A percentile compares a stretch with the other conserved stretches of the same genome.
phyloP scores from a whole-genome alignment of 2,113 vertebrate genomes.

The Hydropotes inermis region DNA sequence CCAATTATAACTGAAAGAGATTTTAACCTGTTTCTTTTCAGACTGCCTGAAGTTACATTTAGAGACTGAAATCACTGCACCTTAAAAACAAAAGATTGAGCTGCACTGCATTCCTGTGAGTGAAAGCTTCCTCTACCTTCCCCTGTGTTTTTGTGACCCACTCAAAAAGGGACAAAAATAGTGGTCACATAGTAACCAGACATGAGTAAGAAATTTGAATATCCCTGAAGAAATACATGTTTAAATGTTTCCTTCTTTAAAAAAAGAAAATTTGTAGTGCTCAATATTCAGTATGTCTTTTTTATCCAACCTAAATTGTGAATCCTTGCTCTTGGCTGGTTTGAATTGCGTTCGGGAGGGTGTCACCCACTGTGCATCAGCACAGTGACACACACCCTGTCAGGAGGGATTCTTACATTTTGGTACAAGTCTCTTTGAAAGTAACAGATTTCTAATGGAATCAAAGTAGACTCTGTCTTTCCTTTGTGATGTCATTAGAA shows the following conservation, averaged over 20 bases:
- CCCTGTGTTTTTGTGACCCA: constrained; percentile 76
- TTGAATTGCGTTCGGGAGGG: constrained; percentile 68
- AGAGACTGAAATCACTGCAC: constrained; percentile 88
- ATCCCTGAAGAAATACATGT: constrained; percentile 76
- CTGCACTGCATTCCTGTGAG: constrained; percentile 84
- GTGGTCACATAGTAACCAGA: constrained; percentile 77
- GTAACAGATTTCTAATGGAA: constrained; percentile 69
- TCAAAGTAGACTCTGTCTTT: constrained; percentile 65
- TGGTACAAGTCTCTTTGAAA: constrained; percentile 57
- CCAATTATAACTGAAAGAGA: constrained; percentile 92
- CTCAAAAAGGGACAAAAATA: constrained; percentile 70
- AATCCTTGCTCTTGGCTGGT: constrained; percentile 74
- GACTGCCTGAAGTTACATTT: constrained; percentile 89
- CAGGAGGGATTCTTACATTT: constrained; percentile 62
- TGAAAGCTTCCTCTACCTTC: constrained; percentile 80
- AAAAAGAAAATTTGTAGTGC: constrained; percentile 68
- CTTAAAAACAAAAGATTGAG: constrained; percentile 88
- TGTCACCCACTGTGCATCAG: constrained; percentile 44
- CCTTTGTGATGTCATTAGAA: constrained; percentile 73
- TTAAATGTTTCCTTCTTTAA: constrained; percentile 76
- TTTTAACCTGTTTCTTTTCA: constrained; percentile 93
- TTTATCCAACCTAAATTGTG: constrained; percentile 70
- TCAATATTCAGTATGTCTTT: constrained; percentile 72
- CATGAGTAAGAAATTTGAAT: constrained; percentile 77
- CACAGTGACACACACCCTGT: constrained; percentile 68